Evolutionary conservation across 2,888 invertebrate species (phyloP).

Genomic region (Drosophila putrida): DNA sequence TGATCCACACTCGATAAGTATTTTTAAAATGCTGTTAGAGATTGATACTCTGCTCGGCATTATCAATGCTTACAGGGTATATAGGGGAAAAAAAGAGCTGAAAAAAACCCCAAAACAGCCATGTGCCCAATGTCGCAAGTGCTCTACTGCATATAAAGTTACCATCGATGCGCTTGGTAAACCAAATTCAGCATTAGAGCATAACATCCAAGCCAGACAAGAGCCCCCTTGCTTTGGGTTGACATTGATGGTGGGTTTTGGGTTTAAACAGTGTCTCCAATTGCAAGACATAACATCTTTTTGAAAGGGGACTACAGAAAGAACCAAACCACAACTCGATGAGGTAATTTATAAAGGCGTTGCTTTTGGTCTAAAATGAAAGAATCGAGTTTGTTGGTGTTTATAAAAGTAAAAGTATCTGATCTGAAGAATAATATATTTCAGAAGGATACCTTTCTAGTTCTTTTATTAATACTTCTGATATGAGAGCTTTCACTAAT

Average conservation of each 20-base stretch:
- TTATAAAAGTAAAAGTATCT: not conserved
- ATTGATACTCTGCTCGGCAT: not conserved
- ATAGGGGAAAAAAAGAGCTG: not conserved
- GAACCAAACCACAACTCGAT: slow-evolving; percentile 7
- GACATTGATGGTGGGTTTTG: slow-evolving; percentile 67
- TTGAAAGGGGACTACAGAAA: slow-evolving; percentile 5
- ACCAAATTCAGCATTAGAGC: slow-evolving; percentile 33
- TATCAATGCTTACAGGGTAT: not conserved
- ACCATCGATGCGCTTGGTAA: slow-evolving; percentile 60
- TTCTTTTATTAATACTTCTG: no score
- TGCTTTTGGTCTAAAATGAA: not conserved
- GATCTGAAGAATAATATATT: no score
- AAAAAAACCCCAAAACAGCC: slow-evolving; percentile 44
- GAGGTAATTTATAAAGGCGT: slow-evolving; percentile 10
- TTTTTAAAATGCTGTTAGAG: not conserved
- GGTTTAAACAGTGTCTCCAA: slow-evolving; percentile 47
- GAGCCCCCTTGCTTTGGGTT: slow-evolving; percentile 38
- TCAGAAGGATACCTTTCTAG: no score
- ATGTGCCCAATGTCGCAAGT: slow-evolving; percentile 72
- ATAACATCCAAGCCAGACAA: slow-evolving; percentile 30
- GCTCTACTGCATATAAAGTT: slow-evolving; percentile 58
- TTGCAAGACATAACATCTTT: slow-evolving; percentile 34
- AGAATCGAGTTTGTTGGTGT: not conserved
- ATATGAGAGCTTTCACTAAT: no score
- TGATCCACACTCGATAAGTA: not conserved